Evolutionary conservation across 2,113 vertebrate species (phyloP).

Genomic region (Actenoides lindsayi): DNA sequence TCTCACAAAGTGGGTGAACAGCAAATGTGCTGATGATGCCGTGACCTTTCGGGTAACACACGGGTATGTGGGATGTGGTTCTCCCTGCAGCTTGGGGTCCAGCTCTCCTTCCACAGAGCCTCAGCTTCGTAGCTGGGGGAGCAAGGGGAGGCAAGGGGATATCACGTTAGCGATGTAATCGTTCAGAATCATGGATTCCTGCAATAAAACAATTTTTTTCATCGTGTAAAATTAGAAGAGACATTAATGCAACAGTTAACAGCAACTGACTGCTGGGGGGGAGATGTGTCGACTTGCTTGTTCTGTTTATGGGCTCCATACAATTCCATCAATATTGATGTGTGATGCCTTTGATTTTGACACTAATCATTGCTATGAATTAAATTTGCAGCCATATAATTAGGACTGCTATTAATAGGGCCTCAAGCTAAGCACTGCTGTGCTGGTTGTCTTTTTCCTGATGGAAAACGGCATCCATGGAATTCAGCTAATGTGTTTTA

Average conservation of each 20-base stretch:
- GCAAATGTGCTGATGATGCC: neutral
- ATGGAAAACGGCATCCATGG: constrained; percentile 68
- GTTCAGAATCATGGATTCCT: neutral
- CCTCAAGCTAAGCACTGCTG: constrained; percentile 71
- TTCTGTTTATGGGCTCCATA: constrained; percentile 73
- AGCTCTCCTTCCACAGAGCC: neutral
- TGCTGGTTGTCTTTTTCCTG: constrained; percentile 68
- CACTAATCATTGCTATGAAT: constrained; percentile 79
- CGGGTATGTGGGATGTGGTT: neutral
- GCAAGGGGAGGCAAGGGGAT: neutral
- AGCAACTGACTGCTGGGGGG: constrained; percentile 39
- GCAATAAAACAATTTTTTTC: constrained; percentile 58
- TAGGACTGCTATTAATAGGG: constrained; percentile 80
- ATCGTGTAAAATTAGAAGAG: constrained; percentile 46
- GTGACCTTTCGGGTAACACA: neutral
- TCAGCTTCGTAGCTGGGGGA: neutral
- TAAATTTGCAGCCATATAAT: constrained; percentile 82
- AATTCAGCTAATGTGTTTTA: constrained; percentile 53
- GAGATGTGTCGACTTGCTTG: constrained; percentile 41
- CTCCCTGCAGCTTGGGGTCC: neutral
- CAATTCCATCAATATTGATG: constrained; percentile 81
- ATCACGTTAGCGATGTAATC: neutral
- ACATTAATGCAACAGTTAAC: constrained; percentile 70
- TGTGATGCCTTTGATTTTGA: constrained; percentile 79
- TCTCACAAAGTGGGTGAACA: constrained; percentile 15